Evolutionary conservation across 2,888 invertebrate genomes (phyloP), one percentile per base, ranked within the genome.

Genomic region (Trisateles emortualis): DNA sequence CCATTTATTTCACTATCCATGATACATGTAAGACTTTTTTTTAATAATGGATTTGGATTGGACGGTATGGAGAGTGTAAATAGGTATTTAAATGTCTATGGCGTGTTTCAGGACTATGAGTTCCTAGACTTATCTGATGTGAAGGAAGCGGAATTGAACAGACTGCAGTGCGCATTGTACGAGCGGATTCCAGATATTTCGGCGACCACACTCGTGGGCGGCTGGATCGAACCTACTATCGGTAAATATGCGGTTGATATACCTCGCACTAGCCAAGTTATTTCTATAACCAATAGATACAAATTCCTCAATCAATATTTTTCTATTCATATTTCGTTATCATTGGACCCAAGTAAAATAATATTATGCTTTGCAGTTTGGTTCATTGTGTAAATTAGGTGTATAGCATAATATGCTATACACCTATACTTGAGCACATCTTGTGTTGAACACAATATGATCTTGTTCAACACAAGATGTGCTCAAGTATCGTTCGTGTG

Each of bases 51-150:
- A 52, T 55, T 52, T 66, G 48, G 48, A 55, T 52, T 41, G 46
- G 39, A 41, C 16, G 26, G 26, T 30, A 17, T 14, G 4, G 24
- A 14, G 32, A 36, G 10, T 26, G 29, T 49, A 29, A 24, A 36
- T 64, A 54, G 50, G 51, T 59, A 61, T 59, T 73, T 81, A 80
- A 78, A 79, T 59, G 54, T 65, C 8, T 61, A 78, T 86, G 86
- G 72, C 81, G 72, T 92, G 81, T 92, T 93, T 79, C 90, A 94
- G 94, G 94, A 94, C 87, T 94, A 95, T 92, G 94, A 95, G 91
- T 96, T 96, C 93, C 94, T 96, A 90, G 96, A 96, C 93, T 94
- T 96, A 79, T 94, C 94, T 85, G 95, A 95, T 89, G 94, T 95
- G 83, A 95, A 95, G 87, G 95, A 95, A 86, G 94, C 94, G 77